Base-by-base conservation (phyloP, 2,797 vertebrate species). In the Enteromius viviparus region DNA sequence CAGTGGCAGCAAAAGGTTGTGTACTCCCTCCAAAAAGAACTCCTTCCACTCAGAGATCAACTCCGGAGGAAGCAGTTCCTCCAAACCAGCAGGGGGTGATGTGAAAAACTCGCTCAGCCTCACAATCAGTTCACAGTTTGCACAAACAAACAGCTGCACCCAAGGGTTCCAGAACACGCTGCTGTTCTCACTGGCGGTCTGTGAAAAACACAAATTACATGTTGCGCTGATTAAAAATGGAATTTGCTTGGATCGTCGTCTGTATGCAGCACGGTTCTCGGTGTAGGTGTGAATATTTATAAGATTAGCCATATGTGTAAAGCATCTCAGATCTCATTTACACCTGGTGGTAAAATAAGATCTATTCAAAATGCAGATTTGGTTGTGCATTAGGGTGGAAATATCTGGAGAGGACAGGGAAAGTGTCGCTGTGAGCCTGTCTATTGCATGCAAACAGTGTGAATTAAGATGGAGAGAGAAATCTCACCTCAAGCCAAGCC, bases 21-120 rank as follows among this genome's bases (percentile, higher is more conserved):
- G 95, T 91, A 98, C 95, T 90, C 97, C 98, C 79, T 96, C 96
- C 5, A 95, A 90, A 83, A 99, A 99, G 93, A 99, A 99, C 80
- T 97, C 97, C 12, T 90, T 94, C 98, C 98, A 99, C 93, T 99
- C 98, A 3, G 86, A 89, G 45, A 90, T 76, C 51, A 99, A 94
- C 74, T 97, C 95, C 75, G 91, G 62, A 7, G 98, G 97, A 87
- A 99, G 92, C 47, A 88, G 93, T 90, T 93, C 93, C 87, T 85
- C 65, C 29, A 90, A 81, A 12, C 92, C 93, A 34, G 90, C 87
- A 80, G 94, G 84, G 51, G 92, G 79, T 10, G 94, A 91, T 79
- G 95, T 89, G 87, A 99, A 99, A 91, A 96, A 97, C 85, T 92
- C 80, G 2, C 93, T 96, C 85, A 98, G 89, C 7, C 92, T 93